Evolutionary conservation across 1,140 invertebrate species (phyloP).

Genomic region (Drosophila punjabiensis): DNA sequence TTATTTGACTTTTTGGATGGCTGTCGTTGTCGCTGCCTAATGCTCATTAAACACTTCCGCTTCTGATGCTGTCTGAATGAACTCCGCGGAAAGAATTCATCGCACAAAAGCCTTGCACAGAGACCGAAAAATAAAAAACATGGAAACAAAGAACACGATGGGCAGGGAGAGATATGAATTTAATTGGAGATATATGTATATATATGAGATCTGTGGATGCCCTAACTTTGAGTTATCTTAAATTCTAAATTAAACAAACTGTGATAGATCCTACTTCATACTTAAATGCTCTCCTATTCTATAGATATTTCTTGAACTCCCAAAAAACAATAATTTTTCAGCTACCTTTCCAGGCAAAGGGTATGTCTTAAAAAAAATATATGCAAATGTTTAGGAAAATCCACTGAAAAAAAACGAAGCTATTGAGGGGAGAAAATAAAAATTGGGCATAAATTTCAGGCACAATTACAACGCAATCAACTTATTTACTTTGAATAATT

Average conservation of each 20-base stretch:
- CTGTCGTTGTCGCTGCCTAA: constrained; percentile 50
- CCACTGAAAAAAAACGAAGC: constrained; percentile 2
- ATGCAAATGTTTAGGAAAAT: not conserved
- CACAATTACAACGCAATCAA: constrained; percentile 73
- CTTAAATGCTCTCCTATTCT: too few species aligned
- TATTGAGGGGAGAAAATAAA: constrained; percentile 4
- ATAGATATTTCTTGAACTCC: not conserved
- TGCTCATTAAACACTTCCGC: constrained; percentile 78
- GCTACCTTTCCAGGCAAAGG: not conserved
- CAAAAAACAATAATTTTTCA: not conserved
- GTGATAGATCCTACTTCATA: too few species aligned
- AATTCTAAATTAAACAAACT: not conserved
- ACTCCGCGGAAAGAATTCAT: constrained; percentile 4
- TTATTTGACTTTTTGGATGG: constrained; percentile 29
- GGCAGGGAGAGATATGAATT: not conserved
- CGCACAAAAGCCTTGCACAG: constrained; percentile 23
- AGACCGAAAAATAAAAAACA: constrained; percentile 6
- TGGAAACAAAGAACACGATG: constrained; percentile 25
- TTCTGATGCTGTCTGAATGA: constrained; percentile 36
- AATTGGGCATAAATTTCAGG: constrained; percentile 72
- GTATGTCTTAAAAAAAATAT: not conserved
- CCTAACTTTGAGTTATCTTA: not conserved
- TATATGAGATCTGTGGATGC: not conserved
- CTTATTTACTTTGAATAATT: constrained; percentile 81
- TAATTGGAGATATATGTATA: not conserved